Conservation (phyloP, 1,140 invertebrate genomes). For the Rhynchophorus ferrugineus region DNA sequence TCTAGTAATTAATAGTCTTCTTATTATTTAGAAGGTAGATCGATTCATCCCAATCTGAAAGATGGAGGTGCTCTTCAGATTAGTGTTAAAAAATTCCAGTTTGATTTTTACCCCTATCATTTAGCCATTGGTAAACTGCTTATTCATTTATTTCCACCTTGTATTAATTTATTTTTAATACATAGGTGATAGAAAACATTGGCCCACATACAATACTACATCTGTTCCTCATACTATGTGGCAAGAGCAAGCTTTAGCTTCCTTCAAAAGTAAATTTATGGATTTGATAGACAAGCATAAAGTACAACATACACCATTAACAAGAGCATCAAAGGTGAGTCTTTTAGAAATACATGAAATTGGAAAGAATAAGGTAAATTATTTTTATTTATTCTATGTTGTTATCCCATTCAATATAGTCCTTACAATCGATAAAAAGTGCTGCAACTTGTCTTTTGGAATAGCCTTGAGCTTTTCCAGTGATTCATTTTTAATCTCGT, state of each 20-base stretch:
- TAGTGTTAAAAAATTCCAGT: constrained; percentile 76
- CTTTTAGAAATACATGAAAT: no score
- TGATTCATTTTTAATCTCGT: no score
- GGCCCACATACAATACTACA: constrained; percentile 66
- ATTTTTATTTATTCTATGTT: no score
- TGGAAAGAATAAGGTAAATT: no score
- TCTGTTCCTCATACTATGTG: constrained; percentile 64
- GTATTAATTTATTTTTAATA: constrained; percentile 2
- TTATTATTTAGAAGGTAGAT: constrained; percentile 59
- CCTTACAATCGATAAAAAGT: no score
- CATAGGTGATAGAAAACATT: constrained; percentile 64
- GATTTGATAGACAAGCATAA: constrained; percentile 55
- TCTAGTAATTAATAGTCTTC: constrained; percentile 1
- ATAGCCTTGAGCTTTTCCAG: no score
- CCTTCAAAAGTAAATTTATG: constrained; percentile 59
- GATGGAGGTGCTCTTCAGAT: constrained; percentile 93
- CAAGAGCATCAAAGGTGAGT: constrained; percentile 40
- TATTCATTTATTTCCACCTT: neutral
- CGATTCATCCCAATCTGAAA: constrained; percentile 72
- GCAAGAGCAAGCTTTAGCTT: constrained; percentile 61
- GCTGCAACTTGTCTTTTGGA: no score
- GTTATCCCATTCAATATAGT: no score
- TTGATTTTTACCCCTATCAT: constrained; percentile 97
- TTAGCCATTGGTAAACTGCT: constrained; percentile 55
- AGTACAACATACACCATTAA: constrained; percentile 51